These are phyloP conservation scores for Nycticebus coucang DNA, from an alignment of 2,113 vertebrate genomes.

Conservation along the genomic window DNA sequence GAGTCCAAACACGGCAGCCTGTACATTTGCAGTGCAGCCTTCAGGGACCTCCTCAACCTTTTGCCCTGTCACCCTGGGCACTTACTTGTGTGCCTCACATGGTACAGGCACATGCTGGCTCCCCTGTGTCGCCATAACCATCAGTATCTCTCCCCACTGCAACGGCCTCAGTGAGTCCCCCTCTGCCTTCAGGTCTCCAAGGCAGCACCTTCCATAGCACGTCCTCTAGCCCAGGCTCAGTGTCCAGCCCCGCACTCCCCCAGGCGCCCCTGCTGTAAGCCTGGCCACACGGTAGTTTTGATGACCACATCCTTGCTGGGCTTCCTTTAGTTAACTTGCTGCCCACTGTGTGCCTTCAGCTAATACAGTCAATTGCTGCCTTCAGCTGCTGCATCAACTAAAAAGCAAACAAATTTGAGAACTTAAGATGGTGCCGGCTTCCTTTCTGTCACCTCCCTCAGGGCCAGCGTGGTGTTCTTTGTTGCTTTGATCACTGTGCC, in stretches of 20 bases:
- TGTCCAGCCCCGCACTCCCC: neutral
- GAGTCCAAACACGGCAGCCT: no score
- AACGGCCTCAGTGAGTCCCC: no score
- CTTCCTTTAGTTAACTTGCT: neutral
- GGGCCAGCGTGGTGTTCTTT: neutral
- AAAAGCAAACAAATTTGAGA: neutral
- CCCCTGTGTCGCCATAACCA: no score
- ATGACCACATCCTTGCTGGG: neutral
- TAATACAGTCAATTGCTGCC: neutral
- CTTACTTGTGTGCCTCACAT: neutral
- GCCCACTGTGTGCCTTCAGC: neutral
- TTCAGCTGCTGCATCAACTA: neutral
- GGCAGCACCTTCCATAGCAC: neutral
- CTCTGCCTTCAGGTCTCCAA: neutral
- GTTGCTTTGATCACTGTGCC: neutral
- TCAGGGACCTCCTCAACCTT: neutral
- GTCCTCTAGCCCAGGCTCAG: neutral
- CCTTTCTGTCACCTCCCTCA: neutral
- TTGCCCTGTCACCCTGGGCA: no score
- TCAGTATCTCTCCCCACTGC: neutral
- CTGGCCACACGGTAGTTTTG: neutral
- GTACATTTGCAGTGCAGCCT: neutral
- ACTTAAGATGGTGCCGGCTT: neutral
- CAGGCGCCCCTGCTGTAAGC: neutral
- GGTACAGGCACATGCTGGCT: neutral